phyloP scores from a whole-genome alignment of 2,113 vertebrate species.

The Malurus elegans region DNA sequence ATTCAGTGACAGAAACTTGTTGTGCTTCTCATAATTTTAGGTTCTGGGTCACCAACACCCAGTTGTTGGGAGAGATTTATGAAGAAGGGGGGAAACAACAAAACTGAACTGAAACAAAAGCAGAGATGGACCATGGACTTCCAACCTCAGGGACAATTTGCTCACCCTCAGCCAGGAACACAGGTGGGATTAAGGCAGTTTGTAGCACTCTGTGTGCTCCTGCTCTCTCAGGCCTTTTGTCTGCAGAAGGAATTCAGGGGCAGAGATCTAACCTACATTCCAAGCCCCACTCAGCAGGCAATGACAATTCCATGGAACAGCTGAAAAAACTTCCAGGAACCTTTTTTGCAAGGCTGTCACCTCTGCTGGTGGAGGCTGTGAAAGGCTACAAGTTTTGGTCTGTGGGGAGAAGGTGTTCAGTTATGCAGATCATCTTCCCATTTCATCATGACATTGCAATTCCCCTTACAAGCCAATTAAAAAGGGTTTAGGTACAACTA shows the following conservation, averaged over 20 bases:
- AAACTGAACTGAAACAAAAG: background rate
- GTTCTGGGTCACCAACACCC: background rate
- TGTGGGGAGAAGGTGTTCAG: background rate
- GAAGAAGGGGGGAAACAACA: background rate
- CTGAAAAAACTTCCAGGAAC: background rate
- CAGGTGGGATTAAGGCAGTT: background rate
- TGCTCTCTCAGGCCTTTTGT: background rate
- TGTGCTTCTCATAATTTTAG: slow-evolving; percentile 13
- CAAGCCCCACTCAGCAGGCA: background rate
- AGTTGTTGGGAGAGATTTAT: background rate
- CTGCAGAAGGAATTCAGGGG: background rate
- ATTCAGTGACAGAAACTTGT: background rate
- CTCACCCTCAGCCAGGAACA: background rate
- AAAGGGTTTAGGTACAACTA: background rate
- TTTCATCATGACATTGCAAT: background rate
- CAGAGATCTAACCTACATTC: background rate
- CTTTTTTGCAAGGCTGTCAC: background rate
- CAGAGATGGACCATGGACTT: background rate
- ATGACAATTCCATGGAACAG: background rate
- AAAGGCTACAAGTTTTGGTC: background rate
- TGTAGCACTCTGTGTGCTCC: background rate
- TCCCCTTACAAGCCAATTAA: background rate
- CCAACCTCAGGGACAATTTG: background rate
- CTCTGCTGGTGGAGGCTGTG: background rate
- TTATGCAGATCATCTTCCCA: background rate